A percentile compares a stretch with the other conserved stretches of the same genome.
These are phyloP conservation scores for Steinernema scapterisci DNA, from an alignment of 2,888 invertebrate genomes.

Conservation along the genomic window DNA sequence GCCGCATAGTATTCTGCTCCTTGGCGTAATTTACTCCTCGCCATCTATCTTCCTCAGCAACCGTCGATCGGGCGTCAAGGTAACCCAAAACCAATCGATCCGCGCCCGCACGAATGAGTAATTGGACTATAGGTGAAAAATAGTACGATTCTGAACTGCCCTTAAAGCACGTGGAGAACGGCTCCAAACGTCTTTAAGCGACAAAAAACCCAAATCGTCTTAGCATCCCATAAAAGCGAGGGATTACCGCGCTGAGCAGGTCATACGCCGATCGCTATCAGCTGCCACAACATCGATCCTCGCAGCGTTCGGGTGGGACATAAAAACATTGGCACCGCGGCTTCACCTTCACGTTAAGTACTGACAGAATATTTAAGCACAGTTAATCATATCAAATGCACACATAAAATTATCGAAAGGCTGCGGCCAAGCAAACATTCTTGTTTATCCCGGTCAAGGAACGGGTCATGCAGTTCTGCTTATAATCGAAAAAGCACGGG, in stretches of 20 bases:
- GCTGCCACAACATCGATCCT: background rate
- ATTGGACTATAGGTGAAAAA: background rate
- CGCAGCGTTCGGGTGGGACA: background rate
- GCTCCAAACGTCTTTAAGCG: background rate
- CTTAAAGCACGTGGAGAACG: background rate
- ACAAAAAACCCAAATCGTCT: background rate
- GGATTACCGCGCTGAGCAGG: background rate
- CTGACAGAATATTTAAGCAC: background rate
- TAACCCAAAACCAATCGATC: slow-evolving; percentile 20
- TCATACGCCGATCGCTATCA: slow-evolving; percentile 12
- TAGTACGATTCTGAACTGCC: background rate
- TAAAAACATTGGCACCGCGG: background rate
- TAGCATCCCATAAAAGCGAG: background rate
- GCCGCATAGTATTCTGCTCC: background rate
- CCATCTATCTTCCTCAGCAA: background rate
- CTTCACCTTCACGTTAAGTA: background rate
- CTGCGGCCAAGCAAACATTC: background rate
- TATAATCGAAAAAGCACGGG: too few species aligned
- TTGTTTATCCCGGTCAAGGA: background rate
- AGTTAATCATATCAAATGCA: background rate
- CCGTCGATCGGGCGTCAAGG: slow-evolving; percentile 16
- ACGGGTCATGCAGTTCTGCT: background rate
- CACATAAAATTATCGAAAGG: background rate
- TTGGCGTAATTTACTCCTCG: background rate
- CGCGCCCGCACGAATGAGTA: background rate